Conservation (phyloP, 2,113 vertebrate species). For the Zosterops pallidus region DNA sequence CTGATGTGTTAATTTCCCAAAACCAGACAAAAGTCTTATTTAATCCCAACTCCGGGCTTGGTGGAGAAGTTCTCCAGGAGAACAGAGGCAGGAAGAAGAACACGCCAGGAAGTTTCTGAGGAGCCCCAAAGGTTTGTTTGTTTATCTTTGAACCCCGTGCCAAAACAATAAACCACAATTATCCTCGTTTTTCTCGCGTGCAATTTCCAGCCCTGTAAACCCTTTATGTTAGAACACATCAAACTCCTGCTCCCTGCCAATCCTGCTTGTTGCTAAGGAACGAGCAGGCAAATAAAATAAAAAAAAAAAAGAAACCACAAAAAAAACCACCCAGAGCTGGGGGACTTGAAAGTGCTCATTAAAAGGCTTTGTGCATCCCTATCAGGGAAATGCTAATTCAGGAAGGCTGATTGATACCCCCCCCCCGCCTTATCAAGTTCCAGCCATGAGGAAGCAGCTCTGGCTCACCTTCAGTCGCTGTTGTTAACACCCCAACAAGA, state of each 20-base stretch:
- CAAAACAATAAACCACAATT: conserved; percentile 70
- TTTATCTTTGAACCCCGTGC: conserved; percentile 70
- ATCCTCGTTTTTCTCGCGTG: conserved; percentile 59
- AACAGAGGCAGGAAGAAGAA: not conserved
- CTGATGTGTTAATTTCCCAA: conserved; percentile 24
- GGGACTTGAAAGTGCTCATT: conserved; percentile 73
- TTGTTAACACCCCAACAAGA: not conserved
- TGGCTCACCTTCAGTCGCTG: conserved; percentile 39
- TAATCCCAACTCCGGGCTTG: not conserved
- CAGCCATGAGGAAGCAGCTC: conserved; percentile 40
- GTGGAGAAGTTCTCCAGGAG: not conserved
- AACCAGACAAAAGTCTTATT: not conserved
- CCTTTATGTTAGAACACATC: conserved; percentile 66
- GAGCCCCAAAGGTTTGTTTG: conserved; percentile 51
- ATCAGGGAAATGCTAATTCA: conserved; percentile 74
- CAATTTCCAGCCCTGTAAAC: conserved; percentile 57
- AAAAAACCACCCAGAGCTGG: not conserved
- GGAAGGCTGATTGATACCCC: conserved; percentile 66
- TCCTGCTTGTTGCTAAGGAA: conserved; percentile 77
- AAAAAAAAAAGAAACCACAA: conserved; percentile 19
- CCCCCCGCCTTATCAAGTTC: conserved; percentile 46
- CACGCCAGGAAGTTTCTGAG: conserved; percentile 8
- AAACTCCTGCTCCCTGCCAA: conserved; percentile 71
- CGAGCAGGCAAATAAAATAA: conserved; percentile 48
- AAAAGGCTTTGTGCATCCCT: conserved; percentile 71